Percentiles rank a stretch among this genome's conserved stretches.
phyloP scores from a whole-genome alignment of 2,797 vertebrate species.

The Gadopsis marmoratus region DNA sequence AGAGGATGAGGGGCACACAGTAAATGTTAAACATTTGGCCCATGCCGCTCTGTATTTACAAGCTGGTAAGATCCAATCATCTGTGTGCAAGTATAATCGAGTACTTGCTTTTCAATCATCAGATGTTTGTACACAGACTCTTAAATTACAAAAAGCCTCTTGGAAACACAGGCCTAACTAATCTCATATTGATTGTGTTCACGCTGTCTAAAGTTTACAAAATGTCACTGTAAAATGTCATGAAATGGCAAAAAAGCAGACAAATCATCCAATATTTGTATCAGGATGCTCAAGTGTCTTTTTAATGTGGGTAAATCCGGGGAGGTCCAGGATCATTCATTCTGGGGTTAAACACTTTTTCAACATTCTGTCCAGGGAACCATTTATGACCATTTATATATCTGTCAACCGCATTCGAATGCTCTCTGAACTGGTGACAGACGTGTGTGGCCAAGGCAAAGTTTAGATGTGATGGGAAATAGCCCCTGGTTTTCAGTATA shows the following conservation, averaged over 20 bases:
- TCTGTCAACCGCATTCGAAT: constrained; percentile 75
- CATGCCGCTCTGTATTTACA: constrained; percentile 76
- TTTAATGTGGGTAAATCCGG: constrained; percentile 79
- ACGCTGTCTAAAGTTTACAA: constrained; percentile 78
- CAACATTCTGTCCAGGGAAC: constrained; percentile 76
- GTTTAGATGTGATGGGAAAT: constrained; percentile 78
- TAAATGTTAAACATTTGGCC: constrained; percentile 77
- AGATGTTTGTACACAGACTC: constrained; percentile 84
- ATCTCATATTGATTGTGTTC: constrained; percentile 81
- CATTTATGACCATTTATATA: constrained; percentile 81
- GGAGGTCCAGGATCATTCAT: constrained; percentile 76
- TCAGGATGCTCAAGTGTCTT: constrained; percentile 79
- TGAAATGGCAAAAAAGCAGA: constrained; percentile 71
- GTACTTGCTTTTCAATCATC: constrained; percentile 82
- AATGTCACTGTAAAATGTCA: constrained; percentile 81
- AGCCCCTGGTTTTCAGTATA: constrained; percentile 68
- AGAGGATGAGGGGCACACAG: constrained; percentile 57
- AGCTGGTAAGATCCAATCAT: constrained; percentile 80
- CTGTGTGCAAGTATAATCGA: constrained; percentile 77
- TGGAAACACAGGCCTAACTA: constrained; percentile 77
- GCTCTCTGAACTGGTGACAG: constrained; percentile 76
- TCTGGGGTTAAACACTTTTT: constrained; percentile 75
- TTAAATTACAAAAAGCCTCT: constrained; percentile 83
- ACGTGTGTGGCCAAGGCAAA: constrained; percentile 72
- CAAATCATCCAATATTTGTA: constrained; percentile 82